Base-by-base conservation (phyloP, 2,888 invertebrate genomes). In the Sclerodermus sp. region DNA sequence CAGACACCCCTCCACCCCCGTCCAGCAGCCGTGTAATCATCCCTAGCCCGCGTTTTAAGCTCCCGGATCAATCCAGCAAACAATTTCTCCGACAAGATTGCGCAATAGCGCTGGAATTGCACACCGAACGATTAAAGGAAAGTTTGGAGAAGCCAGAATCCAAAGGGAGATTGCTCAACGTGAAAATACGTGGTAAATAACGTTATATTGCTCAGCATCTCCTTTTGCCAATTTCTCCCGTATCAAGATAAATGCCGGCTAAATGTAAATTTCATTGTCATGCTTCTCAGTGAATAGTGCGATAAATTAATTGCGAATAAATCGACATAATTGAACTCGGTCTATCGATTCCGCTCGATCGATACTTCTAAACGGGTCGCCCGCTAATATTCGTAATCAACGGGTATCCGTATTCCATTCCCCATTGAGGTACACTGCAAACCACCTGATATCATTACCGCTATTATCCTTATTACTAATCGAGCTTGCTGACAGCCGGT, bases 241-340 rank as follows among this genome's bases (percentile, higher is more conserved):
- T 23, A 23, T 8, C 4, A 23, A 23, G 8, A 23, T 23, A 8
- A 23, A 23, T 23, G 23, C 8, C 8, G 23, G 40, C 38, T 14
- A 29, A 16, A 13, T 42, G 52, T 52, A 47, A 52, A 47, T 52
- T 43, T 52, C 42, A 37, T 31, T 14, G 13, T 17, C 15, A 18
- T 16, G n/a, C 16, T 12, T 30, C 13, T 4, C 12, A 12, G 5
- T 13, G 16, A 10, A 23, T 23, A 23, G 3, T 23, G 3, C 23
- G 23, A 23, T 23, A 23, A 23, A 8, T 23, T 66, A 67, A 66
- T 67, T 66, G 66, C 58, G 57, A 60, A 58, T 64, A 64, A 66
- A 66, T 62, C 60, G 58, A 62, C 58, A 63, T 64, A 64, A 66
- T 62, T 8, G 60, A 61, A 62, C 61, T 60, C 52, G 43, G 52